These are phyloP conservation scores for Trematocara zebra DNA, from an alignment of 2,113 vertebrate genomes.

Conservation along the genomic window DNA sequence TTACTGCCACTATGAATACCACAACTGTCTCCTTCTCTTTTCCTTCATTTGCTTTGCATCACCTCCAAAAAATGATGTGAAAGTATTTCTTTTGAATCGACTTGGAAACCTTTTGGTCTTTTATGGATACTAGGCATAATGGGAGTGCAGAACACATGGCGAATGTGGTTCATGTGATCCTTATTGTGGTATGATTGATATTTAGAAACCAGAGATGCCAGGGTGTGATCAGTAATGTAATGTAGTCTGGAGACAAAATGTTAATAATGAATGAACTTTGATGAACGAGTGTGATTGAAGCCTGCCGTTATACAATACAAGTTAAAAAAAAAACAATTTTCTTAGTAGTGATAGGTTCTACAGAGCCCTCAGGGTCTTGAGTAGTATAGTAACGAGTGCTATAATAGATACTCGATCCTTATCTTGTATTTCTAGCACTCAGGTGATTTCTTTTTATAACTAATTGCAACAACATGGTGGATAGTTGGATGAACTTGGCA, in stretches of 20 bases:
- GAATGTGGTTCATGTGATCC: not conserved
- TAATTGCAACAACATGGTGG: not conserved
- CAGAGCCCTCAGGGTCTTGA: not conserved
- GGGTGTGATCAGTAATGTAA: constrained; percentile 3
- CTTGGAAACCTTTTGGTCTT: not conserved
- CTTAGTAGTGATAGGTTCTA: not conserved
- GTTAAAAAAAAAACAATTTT: not conserved
- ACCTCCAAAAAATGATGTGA: not conserved
- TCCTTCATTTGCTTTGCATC: not conserved
- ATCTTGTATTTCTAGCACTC: not conserved
- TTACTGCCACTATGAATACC: constrained; percentile 47
- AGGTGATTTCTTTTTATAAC: not conserved
- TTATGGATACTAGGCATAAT: not conserved
- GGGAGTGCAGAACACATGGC: not conserved
- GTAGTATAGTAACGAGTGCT: not conserved
- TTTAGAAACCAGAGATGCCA: constrained; percentile 4
- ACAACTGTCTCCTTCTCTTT: not conserved
- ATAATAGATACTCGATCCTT: not conserved
- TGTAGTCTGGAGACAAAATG: constrained; percentile 13
- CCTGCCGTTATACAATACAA: not conserved
- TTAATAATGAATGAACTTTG: constrained; percentile 36
- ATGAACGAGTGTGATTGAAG: constrained; percentile 9
- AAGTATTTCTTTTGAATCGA: not conserved
- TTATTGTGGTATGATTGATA: not conserved
- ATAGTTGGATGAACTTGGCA: not conserved